Evolutionary conservation across 1,140 invertebrate genomes (phyloP), one percentile per base, ranked within the genome.

Genomic region (Drosophila kohkoa): DNA sequence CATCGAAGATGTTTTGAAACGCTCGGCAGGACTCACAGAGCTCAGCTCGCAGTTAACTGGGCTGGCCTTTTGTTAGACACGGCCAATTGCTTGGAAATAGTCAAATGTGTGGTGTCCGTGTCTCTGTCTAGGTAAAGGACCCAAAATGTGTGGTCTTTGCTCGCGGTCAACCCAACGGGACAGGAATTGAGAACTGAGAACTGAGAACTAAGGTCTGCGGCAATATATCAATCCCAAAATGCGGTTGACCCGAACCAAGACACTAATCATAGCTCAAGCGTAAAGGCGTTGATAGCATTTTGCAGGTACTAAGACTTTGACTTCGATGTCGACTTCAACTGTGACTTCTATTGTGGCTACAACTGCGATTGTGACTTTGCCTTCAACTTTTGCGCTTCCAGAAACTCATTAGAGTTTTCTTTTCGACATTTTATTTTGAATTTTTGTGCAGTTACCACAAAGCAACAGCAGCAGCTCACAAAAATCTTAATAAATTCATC

Each of bases 401-500:
- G 45, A 72, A 88, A 88, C 82, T 87, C 83, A 88, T 88, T 87
- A 87, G 83, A 82, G 81, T 64, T 74, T 55, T 55, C 15, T 57
- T 41, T 41, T 52, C 71, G 15, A 60, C 57, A 60, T 13, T 57
- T 49, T 59, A 45, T 66, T 52, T 52, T 46, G 25, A 52, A 73
- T 70, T 65, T 43, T 65, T 51, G 32, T 70, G 35, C 38, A 49
- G 48, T 16, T 45, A 43, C 32, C 57, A 45, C 10, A 51, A 30
- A 28, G 20, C 20, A 28, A 3, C 49, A 10, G 28, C 46, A 20
- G 13, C 46, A 20, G 15, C 46, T 3, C n/a, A 43, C 10, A 62
- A 86, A 87, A 87, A 87, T 88, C 82, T 88, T 87, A 87, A 87
- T 87, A 87, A 87, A 87, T 87, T 87, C 82, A 87, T 87, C 83